Percentiles rank a stretch among this genome's conserved stretches.
phyloP scores from a whole-genome alignment of 1,140 invertebrate species.

The Temnothorax longispinosus region DNA sequence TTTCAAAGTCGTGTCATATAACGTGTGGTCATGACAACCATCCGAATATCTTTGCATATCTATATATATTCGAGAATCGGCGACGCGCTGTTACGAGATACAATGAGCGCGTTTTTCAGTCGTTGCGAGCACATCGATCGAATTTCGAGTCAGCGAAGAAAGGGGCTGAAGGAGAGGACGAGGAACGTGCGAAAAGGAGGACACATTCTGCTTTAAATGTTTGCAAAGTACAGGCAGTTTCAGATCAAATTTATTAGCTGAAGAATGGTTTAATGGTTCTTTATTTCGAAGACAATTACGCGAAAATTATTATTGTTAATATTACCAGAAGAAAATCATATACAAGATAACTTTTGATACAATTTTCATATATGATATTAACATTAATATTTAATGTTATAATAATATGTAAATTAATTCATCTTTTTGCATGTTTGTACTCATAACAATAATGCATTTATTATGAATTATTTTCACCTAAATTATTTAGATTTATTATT shows the following conservation, averaged over 20 bases:
- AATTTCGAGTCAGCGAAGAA: not conserved
- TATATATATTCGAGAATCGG: not conserved
- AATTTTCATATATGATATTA: not conserved
- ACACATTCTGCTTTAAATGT: not conserved
- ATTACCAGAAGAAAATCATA: not conserved
- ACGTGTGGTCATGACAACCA: not conserved
- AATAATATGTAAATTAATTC: too few species aligned
- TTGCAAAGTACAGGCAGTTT: not conserved
- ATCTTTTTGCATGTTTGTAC: not conserved
- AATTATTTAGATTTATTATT: slow-evolving; percentile 3
- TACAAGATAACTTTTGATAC: not conserved
- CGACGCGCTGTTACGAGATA: not conserved
- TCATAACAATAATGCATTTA: not conserved
- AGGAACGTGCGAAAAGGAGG: not conserved
- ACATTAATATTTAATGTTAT: not conserved
- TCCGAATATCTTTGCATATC: not conserved
- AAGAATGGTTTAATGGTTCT: not conserved
- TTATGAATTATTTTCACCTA: not conserved
- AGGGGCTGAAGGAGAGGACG: not conserved
- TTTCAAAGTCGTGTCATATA: not conserved
- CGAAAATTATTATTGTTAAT: not conserved
- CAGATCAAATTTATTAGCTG: not conserved
- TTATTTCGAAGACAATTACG: not conserved
- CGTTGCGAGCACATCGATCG: not conserved
- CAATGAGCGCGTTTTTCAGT: not conserved